Conservation (phyloP, 2,113 vertebrate species). For the Eurypyga helias region DNA sequence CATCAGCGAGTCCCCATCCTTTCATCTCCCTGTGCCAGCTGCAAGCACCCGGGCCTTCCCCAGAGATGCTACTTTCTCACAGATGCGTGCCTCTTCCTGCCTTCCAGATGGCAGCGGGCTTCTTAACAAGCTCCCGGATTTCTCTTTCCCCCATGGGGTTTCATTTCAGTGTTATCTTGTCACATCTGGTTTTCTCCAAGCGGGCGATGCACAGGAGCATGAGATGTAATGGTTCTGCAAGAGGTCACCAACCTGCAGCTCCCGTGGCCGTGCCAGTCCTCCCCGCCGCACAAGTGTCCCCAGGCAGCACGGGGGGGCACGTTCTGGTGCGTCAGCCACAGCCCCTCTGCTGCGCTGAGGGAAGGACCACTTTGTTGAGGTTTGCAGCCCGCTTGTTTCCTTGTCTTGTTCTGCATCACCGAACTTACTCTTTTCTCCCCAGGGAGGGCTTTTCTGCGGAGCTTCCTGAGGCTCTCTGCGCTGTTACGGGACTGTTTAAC, state of each 20-base stretch:
- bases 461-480: neutral
- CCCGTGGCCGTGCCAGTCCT: neutral
- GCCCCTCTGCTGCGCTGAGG: neutral
- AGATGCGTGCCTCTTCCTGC: neutral
- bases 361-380: neutral
- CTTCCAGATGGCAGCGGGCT: conserved; percentile 58
- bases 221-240: neutral
- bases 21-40: neutral
- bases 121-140: conserved; percentile 47
- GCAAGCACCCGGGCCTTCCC: neutral
- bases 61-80: conserved; percentile 27
- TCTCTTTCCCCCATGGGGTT: conserved; percentile 8
- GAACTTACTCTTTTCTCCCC: neutral
- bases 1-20: neutral
- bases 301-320: neutral
- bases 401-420: neutral
- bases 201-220: neutral
- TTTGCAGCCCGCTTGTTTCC: neutral
- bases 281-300: neutral
- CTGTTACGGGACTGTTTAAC: neutral
- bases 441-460: neutral
- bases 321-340: neutral
- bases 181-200: conserved; percentile 44
- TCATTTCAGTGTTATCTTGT: conserved; percentile 23
- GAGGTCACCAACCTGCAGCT: neutral